Evolutionary conservation across 2,113 vertebrate species (phyloP).

Genomic region (Alethe castanea): DNA sequence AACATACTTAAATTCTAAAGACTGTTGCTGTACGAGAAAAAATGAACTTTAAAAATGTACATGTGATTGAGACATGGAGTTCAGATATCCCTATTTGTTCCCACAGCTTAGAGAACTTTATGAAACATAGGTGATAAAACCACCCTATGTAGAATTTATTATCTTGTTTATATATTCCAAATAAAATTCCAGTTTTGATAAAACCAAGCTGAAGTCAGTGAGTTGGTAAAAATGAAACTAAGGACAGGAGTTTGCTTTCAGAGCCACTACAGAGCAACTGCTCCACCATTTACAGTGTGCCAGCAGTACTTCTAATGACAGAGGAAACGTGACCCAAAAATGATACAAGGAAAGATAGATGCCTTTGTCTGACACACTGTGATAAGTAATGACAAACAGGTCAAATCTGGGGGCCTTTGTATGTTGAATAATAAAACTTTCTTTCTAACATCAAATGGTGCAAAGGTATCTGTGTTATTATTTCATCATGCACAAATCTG

Average conservation of each 20-base stretch:
- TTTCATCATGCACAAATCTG: background rate
- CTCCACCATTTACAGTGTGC: background rate
- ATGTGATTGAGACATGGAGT: background rate
- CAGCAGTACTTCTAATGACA: background rate
- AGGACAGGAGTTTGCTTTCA: background rate
- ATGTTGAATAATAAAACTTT: background rate
- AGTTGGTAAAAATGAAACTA: background rate
- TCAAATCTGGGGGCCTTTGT: background rate
- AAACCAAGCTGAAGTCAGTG: background rate
- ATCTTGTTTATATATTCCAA: background rate
- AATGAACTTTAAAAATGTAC: background rate
- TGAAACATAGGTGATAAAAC: background rate
- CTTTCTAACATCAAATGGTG: background rate
- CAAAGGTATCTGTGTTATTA: background rate
- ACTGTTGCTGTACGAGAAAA: background rate
- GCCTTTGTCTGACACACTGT: background rate
- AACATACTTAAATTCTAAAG: background rate
- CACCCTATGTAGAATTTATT: background rate
- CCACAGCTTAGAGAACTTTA: background rate
- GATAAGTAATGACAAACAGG: background rate
- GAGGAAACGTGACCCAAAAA: background rate
- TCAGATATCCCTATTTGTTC: background rate
- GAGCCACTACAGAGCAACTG: background rate
- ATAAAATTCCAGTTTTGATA: background rate
- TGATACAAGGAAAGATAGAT: background rate